Base-by-base conservation (phyloP, 2,888 invertebrate species). In the Unio delphinus region DNA sequence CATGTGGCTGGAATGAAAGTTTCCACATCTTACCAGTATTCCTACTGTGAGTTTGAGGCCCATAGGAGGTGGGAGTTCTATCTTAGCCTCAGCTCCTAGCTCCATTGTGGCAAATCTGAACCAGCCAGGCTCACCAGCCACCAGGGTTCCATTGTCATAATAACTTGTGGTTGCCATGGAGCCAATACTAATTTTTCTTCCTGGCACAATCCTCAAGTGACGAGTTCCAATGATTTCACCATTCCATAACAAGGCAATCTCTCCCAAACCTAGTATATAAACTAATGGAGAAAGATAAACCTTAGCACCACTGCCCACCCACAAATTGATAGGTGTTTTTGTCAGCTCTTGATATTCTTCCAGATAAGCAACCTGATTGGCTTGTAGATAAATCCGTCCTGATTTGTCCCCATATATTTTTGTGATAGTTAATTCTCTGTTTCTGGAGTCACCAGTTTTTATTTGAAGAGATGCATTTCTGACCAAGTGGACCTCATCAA, bases 241-340 rank as follows among this genome's bases (percentile, higher is more conserved):
- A 68, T 82, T 74, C 83, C 83, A 85, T 57, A 75, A 74, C n/a
- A 85, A 74, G 20, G 85, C 85, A 26, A 82, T 78, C 66, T 83
- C 79, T 55, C 85, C 85, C 17, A 61, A 59, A 11, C 85, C 85
- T 11, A 84, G 73, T 30, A 85, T 83, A 67, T 85, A 84, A 23
- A 83, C 79, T 3, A 82, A 70, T 4, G 80, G 73, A 1, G 84
- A 82, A 26, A 85, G 71, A 67, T 74, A 83, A 6, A 74, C 79
- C 20, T 62, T 66, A 1, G 80, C 76, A 0, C 80, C 80, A 11
- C 74, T 75, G 67, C 83, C 84, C 3, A 85, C 71, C 83, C 83
- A 85, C 26, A 85, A 68, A 67, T 84, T 84, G 57, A 80, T 70
- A 0, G 81, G 81, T 7, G 76, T 70, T 64, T 85, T 85, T 3